phyloP scores from a whole-genome alignment of 2,797 vertebrate genomes.

The Taeniopygia guttata region DNA sequence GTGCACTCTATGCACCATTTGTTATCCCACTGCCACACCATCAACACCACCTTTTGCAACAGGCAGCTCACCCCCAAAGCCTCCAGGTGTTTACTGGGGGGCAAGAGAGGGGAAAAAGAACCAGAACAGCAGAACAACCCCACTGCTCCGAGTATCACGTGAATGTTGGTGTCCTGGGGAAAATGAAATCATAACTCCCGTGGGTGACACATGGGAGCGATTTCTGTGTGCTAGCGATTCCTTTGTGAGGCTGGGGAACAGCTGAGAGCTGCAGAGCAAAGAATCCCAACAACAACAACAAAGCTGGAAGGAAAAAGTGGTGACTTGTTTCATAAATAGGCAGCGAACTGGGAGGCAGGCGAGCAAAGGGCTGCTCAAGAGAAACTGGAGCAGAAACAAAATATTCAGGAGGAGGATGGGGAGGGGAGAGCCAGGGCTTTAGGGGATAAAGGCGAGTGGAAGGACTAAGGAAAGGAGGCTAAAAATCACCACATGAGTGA shows the following conservation, averaged over 20 bases:
- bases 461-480: neutral
- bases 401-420: neutral
- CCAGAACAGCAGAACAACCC: neutral
- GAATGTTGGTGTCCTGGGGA: conserved; percentile 8
- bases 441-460: neutral
- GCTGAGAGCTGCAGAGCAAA: conserved; percentile 53
- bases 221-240: conserved; percentile 19
- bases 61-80: neutral
- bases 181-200: conserved; percentile 59
- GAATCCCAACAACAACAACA: conserved; percentile 32
- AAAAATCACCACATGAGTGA: neutral
- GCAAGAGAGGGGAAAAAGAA: fast-evolving
- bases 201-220: conserved; percentile 31
- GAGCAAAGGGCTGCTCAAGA: neutral
- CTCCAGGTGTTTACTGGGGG: neutral
- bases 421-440: neutral
- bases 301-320: conserved; percentile 59
- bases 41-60: neutral
- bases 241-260: conserved; percentile 46
- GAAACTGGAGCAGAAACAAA: conserved; percentile 54
- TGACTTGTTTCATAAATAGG: neutral
- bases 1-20: conserved; percentile 15
- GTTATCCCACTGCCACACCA: neutral
- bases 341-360: neutral
- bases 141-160: neutral